Percentiles rank a stretch among this genome's conserved stretches.
Conservation (phyloP, 92 coral and sea anemone species). For the Paramuricea clavata region DNA sequence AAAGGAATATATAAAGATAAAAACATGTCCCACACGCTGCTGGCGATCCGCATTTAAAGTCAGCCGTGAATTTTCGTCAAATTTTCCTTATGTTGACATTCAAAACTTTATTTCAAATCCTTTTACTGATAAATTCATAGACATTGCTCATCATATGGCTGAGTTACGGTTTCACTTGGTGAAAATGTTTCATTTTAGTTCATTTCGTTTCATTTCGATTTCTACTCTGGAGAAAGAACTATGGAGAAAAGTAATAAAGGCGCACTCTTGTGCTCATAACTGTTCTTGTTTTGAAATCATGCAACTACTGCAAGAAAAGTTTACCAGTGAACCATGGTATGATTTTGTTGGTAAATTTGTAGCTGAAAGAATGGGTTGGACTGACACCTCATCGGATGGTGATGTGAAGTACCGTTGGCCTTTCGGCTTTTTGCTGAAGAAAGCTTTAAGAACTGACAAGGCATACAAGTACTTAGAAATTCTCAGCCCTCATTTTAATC, state of each 20-base stretch:
- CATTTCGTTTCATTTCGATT: not conserved
- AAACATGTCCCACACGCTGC: not conserved
- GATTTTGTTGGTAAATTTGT: not conserved
- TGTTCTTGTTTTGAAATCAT: conserved; percentile 9
- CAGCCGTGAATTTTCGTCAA: not conserved
- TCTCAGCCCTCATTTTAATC: not conserved
- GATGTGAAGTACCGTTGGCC: conserved; percentile 16
- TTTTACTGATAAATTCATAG: not conserved
- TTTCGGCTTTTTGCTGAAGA: not conserved
- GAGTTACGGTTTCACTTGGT: conserved; percentile 6
- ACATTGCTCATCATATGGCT: not conserved
- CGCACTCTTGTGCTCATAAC: not conserved
- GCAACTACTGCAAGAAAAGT: conserved; percentile 7
- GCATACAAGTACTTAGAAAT: conserved; percentile 8
- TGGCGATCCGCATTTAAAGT: not conserved
- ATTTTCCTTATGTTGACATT: not conserved
- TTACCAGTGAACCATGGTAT: not conserved
- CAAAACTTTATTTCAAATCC: not conserved
- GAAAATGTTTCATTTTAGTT: not conserved
- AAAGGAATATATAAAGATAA: not conserved
- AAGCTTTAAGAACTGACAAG: conserved; percentile 11
- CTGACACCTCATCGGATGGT: not conserved
- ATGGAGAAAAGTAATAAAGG: not conserved
- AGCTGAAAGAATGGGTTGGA: conserved; percentile 26
- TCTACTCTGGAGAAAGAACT: not conserved